Percentiles rank a stretch among this genome's conserved stretches.
phyloP scores from a whole-genome alignment of 2,797 vertebrate species.

The Falco columbarius region DNA sequence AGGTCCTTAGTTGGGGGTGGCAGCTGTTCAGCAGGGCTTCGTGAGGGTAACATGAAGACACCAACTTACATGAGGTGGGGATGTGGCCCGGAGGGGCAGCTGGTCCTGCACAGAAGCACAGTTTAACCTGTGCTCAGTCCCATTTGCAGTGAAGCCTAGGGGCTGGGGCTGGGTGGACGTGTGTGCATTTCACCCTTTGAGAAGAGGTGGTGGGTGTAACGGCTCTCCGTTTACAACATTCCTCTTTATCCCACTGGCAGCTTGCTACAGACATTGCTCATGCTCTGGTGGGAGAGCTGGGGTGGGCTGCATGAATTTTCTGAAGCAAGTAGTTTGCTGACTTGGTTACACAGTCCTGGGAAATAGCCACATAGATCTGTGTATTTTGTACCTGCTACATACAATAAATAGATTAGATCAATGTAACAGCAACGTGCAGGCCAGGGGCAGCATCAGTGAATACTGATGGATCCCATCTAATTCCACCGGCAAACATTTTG shows the following conservation, averaged over 20 bases:
- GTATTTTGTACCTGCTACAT: not conserved
- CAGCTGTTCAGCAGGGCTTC: not conserved
- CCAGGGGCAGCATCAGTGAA: not conserved
- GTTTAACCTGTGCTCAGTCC: not conserved
- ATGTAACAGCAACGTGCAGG: not conserved
- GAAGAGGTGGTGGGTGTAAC: not conserved
- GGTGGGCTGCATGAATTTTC: not conserved
- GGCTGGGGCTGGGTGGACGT: rapidly evolving
- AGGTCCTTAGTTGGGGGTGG: not conserved
- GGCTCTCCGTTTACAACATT: rapidly evolving
- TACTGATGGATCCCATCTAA: not conserved
- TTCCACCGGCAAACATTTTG: not conserved
- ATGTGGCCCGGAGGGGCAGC: not conserved
- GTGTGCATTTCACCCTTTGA: not conserved
- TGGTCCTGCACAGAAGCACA: not conserved
- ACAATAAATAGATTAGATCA: not conserved
- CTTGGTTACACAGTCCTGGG: not conserved
- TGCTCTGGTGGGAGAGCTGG: not conserved
- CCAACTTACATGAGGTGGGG: not conserved
- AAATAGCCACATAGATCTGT: not conserved
- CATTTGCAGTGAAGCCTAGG: not conserved
- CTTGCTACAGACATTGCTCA: not conserved
- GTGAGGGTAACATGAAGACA: rapidly evolving
- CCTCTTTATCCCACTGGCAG: not conserved
- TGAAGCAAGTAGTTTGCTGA: not conserved